Percentiles rank a stretch among this genome's conserved stretches.
Evolutionary conservation across 2,888 invertebrate species (phyloP).

Genomic region (Dysmachus trigonus): DNA sequence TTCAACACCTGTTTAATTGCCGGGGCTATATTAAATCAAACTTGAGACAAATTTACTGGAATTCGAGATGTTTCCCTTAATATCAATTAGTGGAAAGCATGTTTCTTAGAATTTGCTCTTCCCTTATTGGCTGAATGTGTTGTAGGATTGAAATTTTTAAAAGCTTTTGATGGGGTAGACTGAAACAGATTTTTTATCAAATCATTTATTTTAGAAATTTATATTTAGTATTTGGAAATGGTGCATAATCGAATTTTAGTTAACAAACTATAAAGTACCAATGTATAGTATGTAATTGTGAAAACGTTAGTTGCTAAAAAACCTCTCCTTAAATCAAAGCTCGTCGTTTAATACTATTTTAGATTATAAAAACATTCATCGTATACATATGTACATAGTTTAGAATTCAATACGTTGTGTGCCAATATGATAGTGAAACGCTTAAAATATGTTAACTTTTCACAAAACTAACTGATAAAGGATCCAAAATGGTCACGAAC

Average conservation of each 20-base stretch:
- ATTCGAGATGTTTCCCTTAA: background rate
- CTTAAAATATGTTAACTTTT: too few species aligned
- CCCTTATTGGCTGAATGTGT: background rate
- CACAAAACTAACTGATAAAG: too few species aligned
- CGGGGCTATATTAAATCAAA: background rate
- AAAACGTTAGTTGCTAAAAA: background rate
- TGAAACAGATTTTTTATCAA: background rate
- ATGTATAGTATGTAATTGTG: too few species aligned
- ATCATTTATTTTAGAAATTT: background rate
- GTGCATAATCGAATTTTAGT: background rate
- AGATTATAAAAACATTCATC: too few species aligned
- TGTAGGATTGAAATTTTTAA: background rate
- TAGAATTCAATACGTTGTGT: too few species aligned
- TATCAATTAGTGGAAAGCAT: conserved; percentile 20
- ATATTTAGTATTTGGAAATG: background rate
- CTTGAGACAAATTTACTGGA: background rate
- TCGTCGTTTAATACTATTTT: too few species aligned
- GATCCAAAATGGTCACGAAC: too few species aligned
- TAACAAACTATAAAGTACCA: background rate
- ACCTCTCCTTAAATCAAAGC: background rate
- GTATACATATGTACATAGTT: too few species aligned
- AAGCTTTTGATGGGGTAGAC: background rate
- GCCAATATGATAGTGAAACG: too few species aligned
- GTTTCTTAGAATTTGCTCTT: background rate
- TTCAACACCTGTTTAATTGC: background rate